Evolutionary conservation across 2,888 invertebrate genomes (phyloP), one percentile per base, ranked within the genome.

Genomic region (Dexiosoma caninum): DNA sequence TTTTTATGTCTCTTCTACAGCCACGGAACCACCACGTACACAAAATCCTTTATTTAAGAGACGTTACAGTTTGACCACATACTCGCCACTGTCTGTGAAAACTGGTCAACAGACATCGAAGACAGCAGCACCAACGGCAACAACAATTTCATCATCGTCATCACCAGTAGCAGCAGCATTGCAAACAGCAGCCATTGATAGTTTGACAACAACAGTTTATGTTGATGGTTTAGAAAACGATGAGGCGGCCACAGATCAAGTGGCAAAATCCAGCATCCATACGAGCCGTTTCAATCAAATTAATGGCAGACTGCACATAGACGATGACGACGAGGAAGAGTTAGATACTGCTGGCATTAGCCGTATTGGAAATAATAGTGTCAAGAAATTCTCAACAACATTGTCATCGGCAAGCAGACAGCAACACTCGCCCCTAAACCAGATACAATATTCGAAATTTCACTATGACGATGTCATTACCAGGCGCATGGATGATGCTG

Each of bases 41-140:
- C 87, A 86, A 72, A 90, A 88, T 82, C 88, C 89, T 1, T 89
- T 91, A 1, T 91, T 91, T 81, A 91, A 91, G 66, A 90, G 91
- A 1, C 87, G 90, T 78, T 87, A 85, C 37, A 87, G 88, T 69
- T 84, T 86, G 21, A 86, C 81, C 85, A 89, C 83, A 71, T 88
- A 77, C 55, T 84, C 85, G n/a, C 62, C 75, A n/a, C 66, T 77
- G 35, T 51, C 75, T 10, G 19, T 42, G 30, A 78, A 76, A 57
- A 74, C 51, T 55, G 32, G 51, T 14, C 55, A 72, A 14, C 55
- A 72, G 14, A 66, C 62, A 55, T 74, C 55, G 53, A 83, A 72
- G 62, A 55, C 42, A 35, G 42, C 42, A 42, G 23, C 51, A 32
- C 32, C 46, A 32, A 23, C 67, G 30, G 55, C 78, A 35, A 46